Base-by-base conservation (phyloP, 2,797 vertebrate genomes). In the Gobio occitaniae region DNA sequence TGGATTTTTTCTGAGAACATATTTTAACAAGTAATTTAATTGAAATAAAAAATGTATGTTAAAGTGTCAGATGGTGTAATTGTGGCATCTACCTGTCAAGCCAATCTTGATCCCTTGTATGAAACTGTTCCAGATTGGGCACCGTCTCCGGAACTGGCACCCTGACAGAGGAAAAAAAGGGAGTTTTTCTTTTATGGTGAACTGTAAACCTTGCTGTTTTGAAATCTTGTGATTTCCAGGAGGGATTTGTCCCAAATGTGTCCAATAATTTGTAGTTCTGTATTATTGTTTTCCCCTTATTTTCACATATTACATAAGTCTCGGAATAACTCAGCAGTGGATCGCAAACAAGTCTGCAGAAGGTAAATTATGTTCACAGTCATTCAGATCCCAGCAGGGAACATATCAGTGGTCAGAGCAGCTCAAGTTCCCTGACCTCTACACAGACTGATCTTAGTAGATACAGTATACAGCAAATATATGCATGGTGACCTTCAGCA, bases 401-500 rank as follows among this genome's bases (percentile, higher is more conserved):
- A 36, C 61, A 80, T 44, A 66, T 52, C 50, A 74, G 38, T n/a
- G 44, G 78, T 84, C 66, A 69, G 68, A 50, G 21, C 61, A 80
- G 83, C 80, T 83, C 70, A 80, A 75, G 47, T 82, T 70, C 72
- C 78, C 80, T 82, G 85, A 86, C 78, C 70, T 83, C 56, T 38
- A 12, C 44, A 17, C 70, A 48, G 25, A 50, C 69, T 77, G 82
- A 80, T 83, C 66, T 82, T 61, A 84, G 87, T 65, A 38, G 79
- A 56, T 75, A 54, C 29, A 75, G 21, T 59, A 59, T 75, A 69
- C 72, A 66, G 83, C 65, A 6, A 72, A 69, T 72, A 50, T 78
- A 47, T 80, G 48, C 82, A 88, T 66, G 29, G 74, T 90, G 90
- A 90, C 90, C 88, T 87, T 89, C 86, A 83, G 83, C 72, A 66